Evolutionary conservation across 1,140 invertebrate species (phyloP).

Genomic region (Danaus plexippus): DNA sequence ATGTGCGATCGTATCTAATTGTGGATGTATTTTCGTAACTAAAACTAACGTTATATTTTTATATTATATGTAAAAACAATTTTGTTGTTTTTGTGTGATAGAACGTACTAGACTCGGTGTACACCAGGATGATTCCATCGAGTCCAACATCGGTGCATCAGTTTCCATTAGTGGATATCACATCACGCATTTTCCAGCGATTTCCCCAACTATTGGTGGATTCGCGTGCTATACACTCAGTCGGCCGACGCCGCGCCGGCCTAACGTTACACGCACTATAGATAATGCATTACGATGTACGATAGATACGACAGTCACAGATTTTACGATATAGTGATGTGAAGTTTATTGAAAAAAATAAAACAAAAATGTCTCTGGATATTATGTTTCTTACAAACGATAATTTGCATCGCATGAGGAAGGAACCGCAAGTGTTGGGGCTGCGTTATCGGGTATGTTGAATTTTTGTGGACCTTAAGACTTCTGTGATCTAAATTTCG

Average conservation of each 20-base stretch:
- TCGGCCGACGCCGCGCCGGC: conserved; percentile 22
- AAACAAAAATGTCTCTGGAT: conserved; percentile 60
- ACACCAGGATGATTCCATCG: no score
- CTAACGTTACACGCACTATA: conserved; percentile 25
- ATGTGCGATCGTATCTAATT: no score
- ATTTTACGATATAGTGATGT: conserved; percentile 38
- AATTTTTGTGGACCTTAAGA: neutral
- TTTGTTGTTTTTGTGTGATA: no score
- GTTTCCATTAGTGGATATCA: no score
- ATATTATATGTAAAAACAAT: no score
- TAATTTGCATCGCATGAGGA: conserved; percentile 65
- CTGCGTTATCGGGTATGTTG: conserved; percentile 64
- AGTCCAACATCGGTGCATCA: no score
- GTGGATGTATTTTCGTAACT: no score
- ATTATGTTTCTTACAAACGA: conserved; percentile 72
- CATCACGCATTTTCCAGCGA: conserved; percentile 45
- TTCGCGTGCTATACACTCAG: conserved; percentile 29
- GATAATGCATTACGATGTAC: conserved; percentile 66
- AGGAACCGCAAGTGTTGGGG: conserved; percentile 60
- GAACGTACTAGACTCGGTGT: no score
- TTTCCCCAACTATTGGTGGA: conserved; percentile 43
- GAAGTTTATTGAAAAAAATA: conserved; percentile 25
- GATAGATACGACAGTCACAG: conserved; percentile 22
- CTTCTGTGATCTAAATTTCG: no score
- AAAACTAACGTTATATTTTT: no score